Conservation (phyloP, 2,113 vertebrate genomes). For the Rhinopithecus roxellana region DNA sequence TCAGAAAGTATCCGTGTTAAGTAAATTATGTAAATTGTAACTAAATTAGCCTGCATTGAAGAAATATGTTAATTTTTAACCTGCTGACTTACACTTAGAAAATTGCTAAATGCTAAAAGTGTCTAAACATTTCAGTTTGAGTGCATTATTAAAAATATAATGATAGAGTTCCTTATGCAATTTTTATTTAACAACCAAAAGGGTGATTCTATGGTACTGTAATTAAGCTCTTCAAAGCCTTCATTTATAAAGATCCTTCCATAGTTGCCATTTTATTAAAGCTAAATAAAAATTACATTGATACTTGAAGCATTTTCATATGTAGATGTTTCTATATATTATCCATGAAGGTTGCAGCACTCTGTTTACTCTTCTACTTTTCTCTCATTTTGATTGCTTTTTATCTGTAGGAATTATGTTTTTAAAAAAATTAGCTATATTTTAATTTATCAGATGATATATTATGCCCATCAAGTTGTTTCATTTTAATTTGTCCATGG, state of each 20-base stretch:
- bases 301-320: neutral
- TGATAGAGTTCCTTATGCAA: neutral
- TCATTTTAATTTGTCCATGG: neutral
- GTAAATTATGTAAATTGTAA: constrained; percentile 68
- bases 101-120: constrained; percentile 42
- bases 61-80: constrained; percentile 67
- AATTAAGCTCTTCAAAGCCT: constrained; percentile 8
- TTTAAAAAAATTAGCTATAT: neutral
- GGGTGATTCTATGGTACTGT: constrained; percentile 10
- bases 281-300: constrained; percentile 2
- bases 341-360: neutral
- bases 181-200: constrained; percentile 44
- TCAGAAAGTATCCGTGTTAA: constrained; percentile 52
- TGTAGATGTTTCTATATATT: neutral
- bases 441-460: neutral
- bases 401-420: neutral
- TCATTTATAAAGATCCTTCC: neutral
- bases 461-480: neutral
- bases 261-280: constrained; percentile 25
- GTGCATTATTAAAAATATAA: constrained; percentile 45
- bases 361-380: neutral
- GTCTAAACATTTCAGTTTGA: constrained; percentile 49
- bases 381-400: neutral
- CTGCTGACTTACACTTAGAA: constrained; percentile 47
- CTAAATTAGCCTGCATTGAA: constrained; percentile 54